A percentile compares a stretch with the other conserved stretches of the same genome.
These are phyloP conservation scores for Athene cunicularia DNA, from an alignment of 2,113 vertebrate genomes.

Conservation along the genomic window DNA sequence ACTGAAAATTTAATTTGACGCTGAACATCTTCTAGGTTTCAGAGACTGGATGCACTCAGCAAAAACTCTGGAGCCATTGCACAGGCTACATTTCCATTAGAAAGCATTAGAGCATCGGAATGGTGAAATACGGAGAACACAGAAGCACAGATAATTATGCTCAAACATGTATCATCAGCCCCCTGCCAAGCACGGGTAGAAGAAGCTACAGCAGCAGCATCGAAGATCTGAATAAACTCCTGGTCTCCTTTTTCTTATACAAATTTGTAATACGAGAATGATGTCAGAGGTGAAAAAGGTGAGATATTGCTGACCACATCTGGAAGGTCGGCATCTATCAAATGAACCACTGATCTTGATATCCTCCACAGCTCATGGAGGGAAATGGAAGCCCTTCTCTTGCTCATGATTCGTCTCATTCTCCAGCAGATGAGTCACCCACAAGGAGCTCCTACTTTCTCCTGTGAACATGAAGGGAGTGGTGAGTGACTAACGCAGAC, in stretches of 20 bases:
- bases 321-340: not conserved
- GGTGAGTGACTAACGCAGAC: not conserved
- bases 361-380: not conserved
- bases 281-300: not conserved
- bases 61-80: not conserved
- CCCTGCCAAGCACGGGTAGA: not conserved
- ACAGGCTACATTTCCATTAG: not conserved
- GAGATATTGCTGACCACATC: not conserved
- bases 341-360: not conserved
- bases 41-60: not conserved
- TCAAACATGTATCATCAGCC: not conserved
- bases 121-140: not conserved
- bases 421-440: not conserved
- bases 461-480: not conserved
- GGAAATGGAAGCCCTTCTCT: not conserved
- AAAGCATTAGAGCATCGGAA: not conserved
- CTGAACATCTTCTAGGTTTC: not conserved
- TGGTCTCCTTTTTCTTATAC: not conserved
- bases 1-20: not conserved
- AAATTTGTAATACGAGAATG: not conserved
- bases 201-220: not conserved
- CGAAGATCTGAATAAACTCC: not conserved
- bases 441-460: conserved; percentile 1
- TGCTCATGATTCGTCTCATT: not conserved
- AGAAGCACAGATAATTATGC: not conserved